phyloP scores from a whole-genome alignment of 2,888 invertebrate species.

The Xanthia togata region DNA sequence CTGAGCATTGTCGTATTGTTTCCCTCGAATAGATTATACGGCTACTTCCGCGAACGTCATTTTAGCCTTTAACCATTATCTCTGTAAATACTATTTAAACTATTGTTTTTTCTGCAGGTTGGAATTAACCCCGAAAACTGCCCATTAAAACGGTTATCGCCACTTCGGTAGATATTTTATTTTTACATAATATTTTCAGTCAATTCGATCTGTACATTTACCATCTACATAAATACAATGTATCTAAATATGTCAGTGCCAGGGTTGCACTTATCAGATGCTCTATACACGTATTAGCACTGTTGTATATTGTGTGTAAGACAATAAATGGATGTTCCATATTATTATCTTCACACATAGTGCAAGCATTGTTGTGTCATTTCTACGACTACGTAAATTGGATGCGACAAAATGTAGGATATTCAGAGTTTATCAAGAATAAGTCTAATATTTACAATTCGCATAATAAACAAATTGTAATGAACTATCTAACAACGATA shows the following conservation, averaged over 20 bases:
- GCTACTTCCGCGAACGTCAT: constrained; percentile 30
- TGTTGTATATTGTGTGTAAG: constrained; percentile 40
- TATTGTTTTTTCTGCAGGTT: neutral
- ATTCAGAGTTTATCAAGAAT: constrained; percentile 19
- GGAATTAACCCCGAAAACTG: neutral
- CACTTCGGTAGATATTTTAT: neutral
- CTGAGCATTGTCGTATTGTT: constrained; percentile 29
- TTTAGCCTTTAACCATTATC: constrained; percentile 2
- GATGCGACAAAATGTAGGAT: constrained; percentile 13
- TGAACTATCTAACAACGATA: constrained; percentile 22
- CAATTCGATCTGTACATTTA: neutral
- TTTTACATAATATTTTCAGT: neutral
- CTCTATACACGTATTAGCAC: constrained; percentile 52
- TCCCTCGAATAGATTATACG: constrained; percentile 24
- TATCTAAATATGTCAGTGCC: constrained; percentile 68
- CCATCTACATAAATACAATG: neutral
- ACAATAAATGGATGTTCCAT: constrained; percentile 40
- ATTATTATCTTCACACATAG: constrained; percentile 36
- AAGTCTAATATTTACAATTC: constrained; percentile 28
- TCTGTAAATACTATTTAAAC: neutral
- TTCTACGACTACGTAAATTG: constrained; percentile 18
- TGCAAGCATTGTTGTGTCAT: constrained; percentile 49
- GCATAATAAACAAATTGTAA: constrained; percentile 34
- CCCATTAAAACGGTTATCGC: neutral
- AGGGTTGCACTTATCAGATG: constrained; percentile 67